Base-by-base conservation (phyloP, 2,113 vertebrate species). In the Myxocyprinus asiaticus region DNA sequence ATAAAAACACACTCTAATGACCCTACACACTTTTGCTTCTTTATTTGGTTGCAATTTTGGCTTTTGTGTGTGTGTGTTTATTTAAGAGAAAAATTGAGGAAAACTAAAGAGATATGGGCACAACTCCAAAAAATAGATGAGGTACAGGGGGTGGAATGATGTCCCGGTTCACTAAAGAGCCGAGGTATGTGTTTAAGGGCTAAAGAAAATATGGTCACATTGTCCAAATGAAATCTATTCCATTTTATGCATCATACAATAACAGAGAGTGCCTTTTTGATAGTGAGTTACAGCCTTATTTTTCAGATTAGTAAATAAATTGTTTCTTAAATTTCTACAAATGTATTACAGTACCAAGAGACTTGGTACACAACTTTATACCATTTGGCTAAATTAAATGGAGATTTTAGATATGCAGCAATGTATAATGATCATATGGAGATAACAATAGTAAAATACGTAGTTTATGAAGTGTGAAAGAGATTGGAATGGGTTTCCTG, bases 391-490 rank as follows among this genome's bases (percentile, higher is more conserved):
- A 3, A 62, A 45, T 47, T 4, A 56, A 43, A 2, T 33, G 33
- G 11, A 62, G 58, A 50, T 72, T 78, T 58, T 6, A 64, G 42
- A 67, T n/a, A 22, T 6, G 9, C 44, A 42, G 59, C 11, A 15
- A 12, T 53, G 42, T 80, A 72, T 78, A 33, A 33, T 80, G 80
- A 82, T 63, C 65, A 53, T 42, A 59, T 44, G 7, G 47, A 7
- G 70, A 63, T 55, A 81, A 70, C 69, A 67, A 76, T 78, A 77
- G 79, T 70, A 79, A 71, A 69, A 67, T 51, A 68, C 81, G 73
- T 44, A 7, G n/a, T 82, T 86, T 81, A 70, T 81, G 67, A 85
- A 22, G 59, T 81, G 72, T 65, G 78, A 74, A 74, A 58, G 63
- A 67, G 76, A 48, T 64, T 67, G 71, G 53, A 22, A 47, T 77